Conservation (phyloP, 1,140 invertebrate genomes). For the Amphibalanus amphitrite region DNA sequence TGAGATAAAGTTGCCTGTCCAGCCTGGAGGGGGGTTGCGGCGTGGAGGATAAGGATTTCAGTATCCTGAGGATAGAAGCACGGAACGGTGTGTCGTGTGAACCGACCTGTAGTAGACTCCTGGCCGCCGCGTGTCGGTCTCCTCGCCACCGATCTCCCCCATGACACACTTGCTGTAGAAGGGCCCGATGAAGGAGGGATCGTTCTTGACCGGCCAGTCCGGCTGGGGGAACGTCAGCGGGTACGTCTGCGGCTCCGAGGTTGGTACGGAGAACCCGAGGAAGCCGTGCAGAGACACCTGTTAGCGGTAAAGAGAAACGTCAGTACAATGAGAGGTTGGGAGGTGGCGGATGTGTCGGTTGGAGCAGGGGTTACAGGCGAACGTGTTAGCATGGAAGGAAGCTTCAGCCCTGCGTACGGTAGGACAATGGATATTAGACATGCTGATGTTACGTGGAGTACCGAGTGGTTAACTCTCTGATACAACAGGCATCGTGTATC, state of each 20-base stretch:
- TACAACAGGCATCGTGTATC: no score
- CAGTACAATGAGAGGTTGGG: not conserved
- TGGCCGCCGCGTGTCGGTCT: conserved; percentile 39
- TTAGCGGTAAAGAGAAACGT: not conserved
- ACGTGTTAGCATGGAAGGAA: not conserved
- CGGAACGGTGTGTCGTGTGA: no score
- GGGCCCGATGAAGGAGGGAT: conserved; percentile 47
- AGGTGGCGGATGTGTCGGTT: no score
- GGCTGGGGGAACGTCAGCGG: conserved; percentile 7
- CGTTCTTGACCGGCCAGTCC: conserved; percentile 3
- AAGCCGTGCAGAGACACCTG: conserved; percentile 23
- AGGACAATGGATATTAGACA: no score
- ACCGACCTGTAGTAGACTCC: conserved; percentile 48
- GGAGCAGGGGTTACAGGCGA: not conserved
- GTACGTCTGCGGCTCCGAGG: conserved; percentile 9
- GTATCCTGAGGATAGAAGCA: no score
- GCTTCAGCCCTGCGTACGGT: no score
- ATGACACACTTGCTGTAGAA: conserved; percentile 72
- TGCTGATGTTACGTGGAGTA: no score
- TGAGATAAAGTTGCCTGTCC: no score
- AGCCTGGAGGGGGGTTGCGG: no score
- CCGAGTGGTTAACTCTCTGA: no score
- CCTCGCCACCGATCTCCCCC: conserved; percentile 29
- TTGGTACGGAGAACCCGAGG: conserved; percentile 22
- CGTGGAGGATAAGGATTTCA: no score